phyloP scores from a whole-genome alignment of 2,888 invertebrate species.

The Endomychus coccineus region DNA sequence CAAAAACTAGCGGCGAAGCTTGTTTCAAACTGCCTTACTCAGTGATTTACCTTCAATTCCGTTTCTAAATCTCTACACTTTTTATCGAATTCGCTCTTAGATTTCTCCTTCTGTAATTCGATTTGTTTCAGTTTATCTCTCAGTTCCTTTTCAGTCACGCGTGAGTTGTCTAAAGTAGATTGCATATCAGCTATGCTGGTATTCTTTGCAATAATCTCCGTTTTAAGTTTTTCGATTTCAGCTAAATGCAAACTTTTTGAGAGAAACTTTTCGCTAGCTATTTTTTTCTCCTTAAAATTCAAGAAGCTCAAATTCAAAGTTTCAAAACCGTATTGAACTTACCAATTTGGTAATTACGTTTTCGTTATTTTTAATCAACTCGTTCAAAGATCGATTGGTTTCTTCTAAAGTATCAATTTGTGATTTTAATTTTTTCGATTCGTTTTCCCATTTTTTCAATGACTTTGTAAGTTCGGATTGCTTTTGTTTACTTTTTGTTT shows the following conservation, averaged over 20 bases:
- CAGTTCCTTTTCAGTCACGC: constrained; percentile 29
- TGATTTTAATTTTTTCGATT: constrained; percentile 44
- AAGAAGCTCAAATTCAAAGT: constrained; percentile 53
- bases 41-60: constrained; percentile 35
- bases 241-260: constrained; percentile 29
- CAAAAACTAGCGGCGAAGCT: too few relatives aligned
- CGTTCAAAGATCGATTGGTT: constrained; percentile 8
- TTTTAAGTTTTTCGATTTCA: constrained; percentile 35
- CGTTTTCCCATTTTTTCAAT: constrained; percentile 46
- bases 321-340: too few relatives aligned
- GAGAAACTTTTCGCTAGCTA: constrained; percentile 46
- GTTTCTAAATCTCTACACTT: constrained; percentile 43
- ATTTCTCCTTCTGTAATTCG: constrained; percentile 55
- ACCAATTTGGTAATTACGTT: constrained; percentile 46
- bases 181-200: constrained; percentile 32
- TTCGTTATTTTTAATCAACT: constrained; percentile 8
- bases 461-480: constrained; percentile 47
- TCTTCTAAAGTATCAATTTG: constrained; percentile 50
- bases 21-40: too few relatives aligned
- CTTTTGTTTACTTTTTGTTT: constrained; percentile 32
- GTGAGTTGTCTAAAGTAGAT: constrained; percentile 36
- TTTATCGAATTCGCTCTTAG: constrained; percentile 56
- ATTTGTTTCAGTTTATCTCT: constrained; percentile 54
- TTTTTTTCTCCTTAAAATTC: constrained; percentile 42
- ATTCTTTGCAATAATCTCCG: constrained; percentile 34